Conservation (phyloP, 1,140 invertebrate species). For the Adelges cooleyi region DNA sequence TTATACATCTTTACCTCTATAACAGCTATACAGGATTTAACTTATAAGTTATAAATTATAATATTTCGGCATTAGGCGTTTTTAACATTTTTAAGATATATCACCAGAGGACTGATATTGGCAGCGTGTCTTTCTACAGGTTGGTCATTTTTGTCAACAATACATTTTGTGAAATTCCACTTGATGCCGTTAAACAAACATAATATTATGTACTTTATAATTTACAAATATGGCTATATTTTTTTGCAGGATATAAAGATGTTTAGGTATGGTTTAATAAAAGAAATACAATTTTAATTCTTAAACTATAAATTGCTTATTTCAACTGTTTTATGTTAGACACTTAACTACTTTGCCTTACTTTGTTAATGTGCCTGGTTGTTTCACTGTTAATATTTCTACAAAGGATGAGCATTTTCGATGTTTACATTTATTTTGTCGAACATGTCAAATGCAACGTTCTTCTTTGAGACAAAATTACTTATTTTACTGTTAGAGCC, state of each 20-base stretch:
- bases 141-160: conserved; percentile 74
- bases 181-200: conserved; percentile 58
- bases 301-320: too few species aligned
- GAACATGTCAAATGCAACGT: conserved; percentile 68
- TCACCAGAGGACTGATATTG: conserved; percentile 51
- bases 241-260: too few species aligned
- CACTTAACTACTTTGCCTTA: too few species aligned
- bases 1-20: too few species aligned
- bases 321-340: too few species aligned
- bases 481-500: conserved; percentile 59
- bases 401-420: conserved; percentile 68
- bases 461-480: conserved; percentile 54
- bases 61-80: too few species aligned
- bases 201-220: conserved; percentile 19
- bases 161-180: conserved; percentile 97
- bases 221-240: too few species aligned
- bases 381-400: conserved; percentile 74
- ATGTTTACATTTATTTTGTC: conserved; percentile 80
- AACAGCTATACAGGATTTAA: too few species aligned
- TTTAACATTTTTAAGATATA: too few species aligned
- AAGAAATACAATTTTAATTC: too few species aligned
- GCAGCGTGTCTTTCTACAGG: conserved; percentile 72
- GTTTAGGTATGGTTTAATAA: too few species aligned
- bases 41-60: too few species aligned
- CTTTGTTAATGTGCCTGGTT: conserved; percentile 56